These are phyloP conservation scores for Apteryx mantelli DNA, from an alignment of 2,113 vertebrate species.

Conservation along the genomic window DNA sequence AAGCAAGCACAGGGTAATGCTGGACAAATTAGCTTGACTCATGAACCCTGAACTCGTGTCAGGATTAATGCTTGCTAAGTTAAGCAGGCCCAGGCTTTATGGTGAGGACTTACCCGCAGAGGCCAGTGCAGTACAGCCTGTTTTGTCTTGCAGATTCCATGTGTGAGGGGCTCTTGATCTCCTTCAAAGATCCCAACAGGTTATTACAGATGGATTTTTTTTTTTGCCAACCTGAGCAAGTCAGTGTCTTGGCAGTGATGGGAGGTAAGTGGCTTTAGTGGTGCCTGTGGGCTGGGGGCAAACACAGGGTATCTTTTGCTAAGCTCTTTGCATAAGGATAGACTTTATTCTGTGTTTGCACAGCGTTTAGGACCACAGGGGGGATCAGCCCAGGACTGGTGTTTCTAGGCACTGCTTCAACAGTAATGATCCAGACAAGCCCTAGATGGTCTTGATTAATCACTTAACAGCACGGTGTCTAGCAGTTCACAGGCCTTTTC, in stretches of 20 bases:
- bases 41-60: slow-evolving; percentile 54
- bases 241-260: background rate
- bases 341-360: background rate
- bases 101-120: slow-evolving; percentile 32
- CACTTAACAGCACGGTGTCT: background rate
- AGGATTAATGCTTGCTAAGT: slow-evolving; percentile 44
- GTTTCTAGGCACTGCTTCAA: background rate
- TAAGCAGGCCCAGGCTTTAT: slow-evolving; percentile 49
- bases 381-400: background rate
- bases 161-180: background rate
- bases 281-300: background rate
- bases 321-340: background rate
- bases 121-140: background rate
- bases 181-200: background rate
- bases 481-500: background rate
- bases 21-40: slow-evolving; percentile 62
- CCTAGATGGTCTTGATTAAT: background rate
- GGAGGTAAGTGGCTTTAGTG: background rate
- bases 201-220: background rate
- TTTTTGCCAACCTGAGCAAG: background rate
- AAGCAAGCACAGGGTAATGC: slow-evolving; percentile 51
- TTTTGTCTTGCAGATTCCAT: background rate
- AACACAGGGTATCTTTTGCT: background rate
- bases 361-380: accelerated
- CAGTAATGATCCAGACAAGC: background rate